Evolutionary conservation across 2,888 invertebrate species (phyloP), one percentile per base, ranked within the genome.

Genomic region (Archips xylosteana): DNA sequence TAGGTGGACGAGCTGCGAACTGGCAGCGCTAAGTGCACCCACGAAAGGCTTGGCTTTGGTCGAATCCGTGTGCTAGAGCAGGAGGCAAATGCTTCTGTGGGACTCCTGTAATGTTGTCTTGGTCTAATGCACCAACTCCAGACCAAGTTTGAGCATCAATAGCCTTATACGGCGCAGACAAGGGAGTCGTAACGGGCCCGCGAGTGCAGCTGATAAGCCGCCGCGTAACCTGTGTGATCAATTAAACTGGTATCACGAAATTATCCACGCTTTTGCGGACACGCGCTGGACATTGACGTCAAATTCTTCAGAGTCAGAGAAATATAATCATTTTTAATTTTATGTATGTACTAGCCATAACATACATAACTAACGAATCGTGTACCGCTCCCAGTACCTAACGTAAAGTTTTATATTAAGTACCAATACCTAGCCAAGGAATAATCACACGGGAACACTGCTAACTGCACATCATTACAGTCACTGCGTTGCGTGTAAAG

Each of bases 1-100:
- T 92, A 92, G 85, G 83, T 89, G 87, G 90, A 88, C 86, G 86
- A 87, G 84, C 85, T 85, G 82, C 62, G 62, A 64, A 69, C 81
- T 80, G 79, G 79, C 79, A 82, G 83, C 83, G 80, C 80, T 57
- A 32, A 23, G 82, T 78, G 75, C 77, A 71, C 78, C 81, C 79
- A 77, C 78, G 57, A 32, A 57, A 57, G 57, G 57, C 57, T 57
- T 32, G 57, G 57, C 32, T 57, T 57, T 57, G 32, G 23, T 57
- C 10, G 32, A 32, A 57, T 54, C 57, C 23, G 12, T 5, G 57
- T 32, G 57, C 32, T 57, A 57, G 57, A 57, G 57, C 57, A 57
- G 5, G 57, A 57, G 12, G 57, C 6, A 57, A 32, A 32, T 6
- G 57, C 57, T 57, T 57, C 57, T 57, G 32, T 57, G 12, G 2